phyloP scores from a whole-genome alignment of 2,888 invertebrate species.

The Uropetala carovei region DNA sequence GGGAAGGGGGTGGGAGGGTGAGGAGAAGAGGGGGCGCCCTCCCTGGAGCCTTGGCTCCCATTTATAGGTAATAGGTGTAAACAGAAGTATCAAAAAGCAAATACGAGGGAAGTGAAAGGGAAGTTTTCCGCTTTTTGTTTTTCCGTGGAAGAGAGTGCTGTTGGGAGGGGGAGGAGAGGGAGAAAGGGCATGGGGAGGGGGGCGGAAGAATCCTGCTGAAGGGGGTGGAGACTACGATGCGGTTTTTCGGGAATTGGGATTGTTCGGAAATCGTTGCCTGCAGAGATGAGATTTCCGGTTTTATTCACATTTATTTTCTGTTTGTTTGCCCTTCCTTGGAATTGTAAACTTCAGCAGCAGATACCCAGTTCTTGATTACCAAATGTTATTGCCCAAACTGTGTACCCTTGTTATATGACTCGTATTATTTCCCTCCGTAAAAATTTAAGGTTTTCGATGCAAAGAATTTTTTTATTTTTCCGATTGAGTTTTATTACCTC shows the following conservation, averaged over 20 bases:
- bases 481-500: slow-evolving; percentile 13
- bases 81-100: slow-evolving; percentile 59
- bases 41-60: background rate
- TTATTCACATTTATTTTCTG: slow-evolving; percentile 62
- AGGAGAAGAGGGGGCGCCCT: background rate
- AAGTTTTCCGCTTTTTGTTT: slow-evolving; percentile 57
- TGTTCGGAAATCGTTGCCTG: slow-evolving; percentile 41
- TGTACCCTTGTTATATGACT: slow-evolving; percentile 49
- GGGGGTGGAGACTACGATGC: background rate
- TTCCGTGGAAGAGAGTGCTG: background rate
- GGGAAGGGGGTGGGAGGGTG: too few species aligned
- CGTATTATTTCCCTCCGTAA: slow-evolving; percentile 46
- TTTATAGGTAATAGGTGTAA: slow-evolving; percentile 60
- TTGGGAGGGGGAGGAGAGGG: background rate
- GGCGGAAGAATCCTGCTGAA: background rate
- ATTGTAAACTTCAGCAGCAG: slow-evolving; percentile 49
- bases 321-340: slow-evolving; percentile 44
- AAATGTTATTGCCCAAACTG: slow-evolving; percentile 49
- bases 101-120: slow-evolving; percentile 49
- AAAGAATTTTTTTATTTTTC: background rate
- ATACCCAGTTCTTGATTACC: slow-evolving; percentile 37
- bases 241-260: slow-evolving; percentile 44
- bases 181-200: background rate
- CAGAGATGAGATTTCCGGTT: slow-evolving; percentile 61
- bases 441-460: slow-evolving; percentile 29